Evolutionary conservation across 2,888 invertebrate genomes (phyloP).

Genomic region (Entomobrya multifasciata): DNA sequence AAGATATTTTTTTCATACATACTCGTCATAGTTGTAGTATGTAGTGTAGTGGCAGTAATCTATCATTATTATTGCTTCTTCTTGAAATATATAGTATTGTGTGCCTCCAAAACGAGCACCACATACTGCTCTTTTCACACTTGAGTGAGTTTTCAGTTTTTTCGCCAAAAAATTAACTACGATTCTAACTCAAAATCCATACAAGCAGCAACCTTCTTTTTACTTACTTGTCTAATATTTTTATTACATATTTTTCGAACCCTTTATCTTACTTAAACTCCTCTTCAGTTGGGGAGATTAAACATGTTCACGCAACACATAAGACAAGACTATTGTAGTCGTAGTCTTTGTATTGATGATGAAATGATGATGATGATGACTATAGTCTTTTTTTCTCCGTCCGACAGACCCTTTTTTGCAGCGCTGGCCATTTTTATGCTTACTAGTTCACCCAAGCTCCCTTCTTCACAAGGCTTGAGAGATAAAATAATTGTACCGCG

Average conservation of each 20-base stretch:
- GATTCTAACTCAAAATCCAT: background rate
- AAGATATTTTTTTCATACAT: background rate
- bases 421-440: constrained; percentile 66
- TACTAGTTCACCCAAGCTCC: constrained; percentile 28
- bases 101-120: constrained; percentile 5
- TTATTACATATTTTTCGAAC: background rate
- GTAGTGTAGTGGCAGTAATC: constrained; percentile 42
- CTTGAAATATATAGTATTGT: constrained; percentile 30
- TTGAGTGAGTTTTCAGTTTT: constrained; percentile 60
- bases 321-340: background rate
- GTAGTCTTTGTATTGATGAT: background rate
- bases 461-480: constrained; percentile 22
- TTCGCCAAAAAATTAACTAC: constrained; percentile 35
- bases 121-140: constrained; percentile 30
- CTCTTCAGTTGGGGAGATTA: constrained; percentile 42
- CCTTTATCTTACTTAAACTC: background rate
- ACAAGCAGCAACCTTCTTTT: background rate
- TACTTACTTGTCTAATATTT: background rate
- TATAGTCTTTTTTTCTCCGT: background rate
- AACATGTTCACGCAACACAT: constrained; percentile 40
- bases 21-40: constrained; percentile 43
- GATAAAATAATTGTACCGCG: constrained; percentile 49
- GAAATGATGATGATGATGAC: background rate
- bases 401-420: constrained; percentile 35
- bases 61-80: constrained; percentile 45